Evolutionary conservation across 2,888 invertebrate genomes (phyloP).

Genomic region (Leptopterna dolabrata): DNA sequence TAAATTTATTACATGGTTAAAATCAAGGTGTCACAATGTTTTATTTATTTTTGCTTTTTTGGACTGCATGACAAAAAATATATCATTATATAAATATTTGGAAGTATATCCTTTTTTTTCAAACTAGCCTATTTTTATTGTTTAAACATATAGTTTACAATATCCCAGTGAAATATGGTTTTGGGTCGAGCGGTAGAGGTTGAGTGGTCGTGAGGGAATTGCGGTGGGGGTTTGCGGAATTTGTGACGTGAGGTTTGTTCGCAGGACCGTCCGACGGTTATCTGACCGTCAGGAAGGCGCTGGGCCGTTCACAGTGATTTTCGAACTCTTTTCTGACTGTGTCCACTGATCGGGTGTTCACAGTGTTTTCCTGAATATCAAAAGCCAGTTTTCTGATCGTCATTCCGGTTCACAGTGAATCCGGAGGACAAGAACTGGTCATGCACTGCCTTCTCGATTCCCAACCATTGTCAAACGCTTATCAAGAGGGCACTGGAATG

Average conservation of each 20-base stretch:
- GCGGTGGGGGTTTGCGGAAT: not conserved
- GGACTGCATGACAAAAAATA: constrained; percentile 57
- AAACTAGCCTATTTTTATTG: constrained; percentile 58
- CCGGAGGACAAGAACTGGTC: too few species aligned
- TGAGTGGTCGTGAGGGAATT: not conserved
- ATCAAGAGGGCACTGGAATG: too few species aligned
- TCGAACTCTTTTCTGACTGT: too few species aligned
- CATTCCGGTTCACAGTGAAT: too few species aligned
- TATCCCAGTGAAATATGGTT: constrained; percentile 51
- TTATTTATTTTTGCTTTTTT: constrained; percentile 48
- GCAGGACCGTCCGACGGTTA: too few species aligned
- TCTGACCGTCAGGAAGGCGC: too few species aligned
- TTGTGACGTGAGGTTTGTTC: not conserved
- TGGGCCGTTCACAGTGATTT: too few species aligned
- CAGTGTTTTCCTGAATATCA: too few species aligned
- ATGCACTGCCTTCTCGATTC: too few species aligned
- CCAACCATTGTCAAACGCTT: too few species aligned
- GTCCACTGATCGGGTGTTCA: too few species aligned
- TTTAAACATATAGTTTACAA: constrained; percentile 57
- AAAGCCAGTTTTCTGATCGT: too few species aligned
- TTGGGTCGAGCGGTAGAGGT: not conserved
- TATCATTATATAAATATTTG: constrained; percentile 58
- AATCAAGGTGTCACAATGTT: constrained; percentile 27
- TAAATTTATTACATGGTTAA: constrained; percentile 27
- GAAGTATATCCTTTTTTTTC: constrained; percentile 54